These are phyloP conservation scores for Hemicentrotus pulcherrimus DNA, from an alignment of 35 echinoderm and acorn worm species.

Conservation along the genomic window DNA sequence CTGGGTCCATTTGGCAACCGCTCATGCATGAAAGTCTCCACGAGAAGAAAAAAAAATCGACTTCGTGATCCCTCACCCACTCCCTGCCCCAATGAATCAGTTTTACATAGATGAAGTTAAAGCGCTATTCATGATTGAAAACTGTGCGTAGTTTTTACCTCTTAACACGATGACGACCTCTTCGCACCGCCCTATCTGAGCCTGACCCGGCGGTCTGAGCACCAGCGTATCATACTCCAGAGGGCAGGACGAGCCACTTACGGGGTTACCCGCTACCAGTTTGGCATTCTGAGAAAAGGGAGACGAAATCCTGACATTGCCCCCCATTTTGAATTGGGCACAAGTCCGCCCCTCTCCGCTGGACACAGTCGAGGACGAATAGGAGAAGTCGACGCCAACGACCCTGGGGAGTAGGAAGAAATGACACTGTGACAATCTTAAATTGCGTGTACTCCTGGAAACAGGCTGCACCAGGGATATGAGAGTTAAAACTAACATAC, in stretches of 20 bases:
- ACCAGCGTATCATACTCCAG: not conserved
- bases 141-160: not conserved
- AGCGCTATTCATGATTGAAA: no score
- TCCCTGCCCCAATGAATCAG: no score
- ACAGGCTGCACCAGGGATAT: no score
- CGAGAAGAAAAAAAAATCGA: no score
- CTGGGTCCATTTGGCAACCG: no score
- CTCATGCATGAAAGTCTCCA: no score
- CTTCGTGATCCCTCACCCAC: no score
- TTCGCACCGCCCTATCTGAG: not conserved
- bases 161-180: slow-evolving; percentile 11
- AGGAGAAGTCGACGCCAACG: slow-evolving; percentile 37
- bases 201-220: not conserved
- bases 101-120: no score
- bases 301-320: not conserved
- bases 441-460: not conserved
- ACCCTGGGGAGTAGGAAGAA: not conserved
- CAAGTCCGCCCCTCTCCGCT: not conserved
- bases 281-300: not conserved
- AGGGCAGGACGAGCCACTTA: not conserved
- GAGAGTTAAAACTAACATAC: no score
- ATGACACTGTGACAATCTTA: not conserved
- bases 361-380: not conserved
- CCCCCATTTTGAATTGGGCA: slow-evolving; percentile 23
- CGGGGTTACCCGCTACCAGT: not conserved